These are phyloP conservation scores for Enteromius viviparus DNA, from an alignment of 2,797 vertebrate species.

Conservation along the genomic window DNA sequence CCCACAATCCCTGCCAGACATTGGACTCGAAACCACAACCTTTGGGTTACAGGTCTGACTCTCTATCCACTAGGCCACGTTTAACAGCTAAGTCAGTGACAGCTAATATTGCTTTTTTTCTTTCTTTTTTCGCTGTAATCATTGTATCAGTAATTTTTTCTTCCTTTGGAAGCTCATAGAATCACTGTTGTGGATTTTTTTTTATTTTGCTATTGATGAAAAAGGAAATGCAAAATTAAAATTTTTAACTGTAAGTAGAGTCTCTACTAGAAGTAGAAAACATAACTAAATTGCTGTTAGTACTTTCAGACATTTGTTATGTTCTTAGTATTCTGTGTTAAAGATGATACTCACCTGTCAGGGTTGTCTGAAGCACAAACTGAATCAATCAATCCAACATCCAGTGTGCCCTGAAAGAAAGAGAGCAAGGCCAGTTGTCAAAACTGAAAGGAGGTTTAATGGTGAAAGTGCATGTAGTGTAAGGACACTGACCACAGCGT, in stretches of 20 bases:
- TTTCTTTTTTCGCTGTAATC: neutral
- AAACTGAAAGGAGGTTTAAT: neutral
- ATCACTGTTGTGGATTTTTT: neutral
- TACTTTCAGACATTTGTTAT: neutral
- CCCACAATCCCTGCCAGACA: too few species aligned
- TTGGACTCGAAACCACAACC: too few species aligned
- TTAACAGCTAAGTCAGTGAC: neutral
- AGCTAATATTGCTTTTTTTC: neutral
- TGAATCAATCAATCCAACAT: slow-evolving; percentile 86
- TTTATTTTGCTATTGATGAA: neutral
- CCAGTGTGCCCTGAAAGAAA: slow-evolving; percentile 80
- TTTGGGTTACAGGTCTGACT: too few species aligned
- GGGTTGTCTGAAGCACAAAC: slow-evolving; percentile 88
- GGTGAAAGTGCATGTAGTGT: slow-evolving; percentile 10
- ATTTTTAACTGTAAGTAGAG: neutral
- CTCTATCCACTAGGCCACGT: too few species aligned
- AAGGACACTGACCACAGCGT: slow-evolving; percentile 80
- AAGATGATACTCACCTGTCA: slow-evolving; percentile 75
- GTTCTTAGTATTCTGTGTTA: neutral
- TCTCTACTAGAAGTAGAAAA: neutral
- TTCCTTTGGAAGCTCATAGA: neutral
- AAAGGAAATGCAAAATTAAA: neutral
- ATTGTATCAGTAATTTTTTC: neutral
- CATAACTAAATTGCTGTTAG: neutral
- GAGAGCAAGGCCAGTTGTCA: neutral